Base-by-base conservation (phyloP, 92 coral and sea anemone genomes). In the Paragorgia papillata region DNA sequence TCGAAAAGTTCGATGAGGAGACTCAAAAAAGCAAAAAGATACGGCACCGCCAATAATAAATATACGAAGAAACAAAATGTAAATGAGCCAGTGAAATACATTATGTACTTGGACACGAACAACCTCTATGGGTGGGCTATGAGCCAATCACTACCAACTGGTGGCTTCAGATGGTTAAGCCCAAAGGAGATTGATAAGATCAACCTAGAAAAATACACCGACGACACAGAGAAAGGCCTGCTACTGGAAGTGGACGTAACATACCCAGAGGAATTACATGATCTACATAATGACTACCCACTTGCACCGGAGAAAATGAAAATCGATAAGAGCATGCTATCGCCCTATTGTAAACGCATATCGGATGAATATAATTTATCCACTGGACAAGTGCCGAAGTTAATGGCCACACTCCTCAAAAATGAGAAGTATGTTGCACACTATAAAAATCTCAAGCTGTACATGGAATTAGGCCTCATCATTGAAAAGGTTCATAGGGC, bases 261-360 rank as follows among this genome's bases (percentile, higher is more conserved):
- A 50, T 66, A 79, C 40, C 64, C 79, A 5, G 1, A 79, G 33
- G 83, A 79, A 41, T 64, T 79, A n/a, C 83, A 79, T 65, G 48
- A 79, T 20, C 17, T 40, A 0, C 82, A 66, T 55, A 80, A 80
- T 58, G 84, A 80, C 50, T 80, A 80, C 33, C 84, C 84, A 33
- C 28, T 68, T 17, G 84, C 34, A 5, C 56, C 70, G 0, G 84
- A 79, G 53, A 66, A 20, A 57, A 12, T 3, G 31, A 17, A 19
- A 57, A 22, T 30, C n/a, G 22, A 57, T 10, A 30, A 21, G 22
- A 37, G 43, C 4, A 3, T 3, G 4, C 9, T 3, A 37, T 37
- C 43, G 9, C 43, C 43, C 4, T 37, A 37, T 10, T 37, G 43
- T 37, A 10, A 37, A 37, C 43, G 4, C 6, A 37, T 37, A 37